Evolutionary conservation across 2,113 vertebrate genomes (phyloP).

Genomic region (Mormyrus iriodes): DNA sequence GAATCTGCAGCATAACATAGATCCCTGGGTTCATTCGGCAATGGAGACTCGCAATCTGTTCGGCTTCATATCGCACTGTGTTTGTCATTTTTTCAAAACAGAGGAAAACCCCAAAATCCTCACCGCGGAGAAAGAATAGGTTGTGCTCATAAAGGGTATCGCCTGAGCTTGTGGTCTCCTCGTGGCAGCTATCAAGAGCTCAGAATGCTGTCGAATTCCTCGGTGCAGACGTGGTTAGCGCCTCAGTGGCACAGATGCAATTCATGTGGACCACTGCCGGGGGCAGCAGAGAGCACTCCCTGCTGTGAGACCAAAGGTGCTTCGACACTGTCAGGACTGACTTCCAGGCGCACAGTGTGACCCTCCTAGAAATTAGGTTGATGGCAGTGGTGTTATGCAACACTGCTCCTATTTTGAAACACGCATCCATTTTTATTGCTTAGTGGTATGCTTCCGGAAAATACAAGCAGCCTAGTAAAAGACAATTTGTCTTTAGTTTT

Average conservation of each 20-base stretch:
- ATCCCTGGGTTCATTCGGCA: background rate
- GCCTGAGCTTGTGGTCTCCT: background rate
- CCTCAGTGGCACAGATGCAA: background rate
- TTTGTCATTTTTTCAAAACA: background rate
- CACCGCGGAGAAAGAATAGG: slow-evolving; percentile 1
- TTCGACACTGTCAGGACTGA: background rate
- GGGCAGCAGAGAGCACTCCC: background rate
- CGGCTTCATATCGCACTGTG: background rate
- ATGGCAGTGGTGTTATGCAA: slow-evolving; percentile 48
- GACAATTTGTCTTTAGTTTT: slow-evolving; percentile 49
- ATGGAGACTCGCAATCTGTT: background rate
- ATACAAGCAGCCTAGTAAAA: slow-evolving; percentile 53
- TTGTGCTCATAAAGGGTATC: background rate
- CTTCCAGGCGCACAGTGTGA: background rate
- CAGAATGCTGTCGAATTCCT: background rate
- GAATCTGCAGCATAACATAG: background rate
- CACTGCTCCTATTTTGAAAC: slow-evolving; percentile 37
- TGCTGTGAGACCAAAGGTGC: background rate
- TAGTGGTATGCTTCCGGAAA: slow-evolving; percentile 56
- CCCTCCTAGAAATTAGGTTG: slow-evolving; percentile 16
- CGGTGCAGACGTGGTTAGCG: background rate
- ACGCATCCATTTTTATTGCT: slow-evolving; percentile 51
- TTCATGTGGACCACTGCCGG: background rate
- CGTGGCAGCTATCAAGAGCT: background rate
- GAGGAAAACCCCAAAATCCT: slow-evolving; percentile 4